These are phyloP conservation scores for Sepioteuthis lessoniana DNA, from an alignment of 2,888 invertebrate genomes.

Conservation along the genomic window DNA sequence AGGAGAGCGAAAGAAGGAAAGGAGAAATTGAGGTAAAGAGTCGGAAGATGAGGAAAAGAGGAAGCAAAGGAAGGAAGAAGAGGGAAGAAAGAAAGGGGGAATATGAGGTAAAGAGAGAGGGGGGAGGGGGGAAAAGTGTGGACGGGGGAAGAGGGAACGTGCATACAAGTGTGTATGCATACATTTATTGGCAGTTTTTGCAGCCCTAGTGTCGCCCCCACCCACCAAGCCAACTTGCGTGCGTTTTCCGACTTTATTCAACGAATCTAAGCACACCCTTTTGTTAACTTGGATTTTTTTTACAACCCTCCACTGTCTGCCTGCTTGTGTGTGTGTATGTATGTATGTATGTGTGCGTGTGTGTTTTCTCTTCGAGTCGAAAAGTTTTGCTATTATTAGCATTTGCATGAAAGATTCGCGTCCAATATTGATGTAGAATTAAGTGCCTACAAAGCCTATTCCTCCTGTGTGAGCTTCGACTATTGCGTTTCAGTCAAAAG, in stretches of 20 bases:
- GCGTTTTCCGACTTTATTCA: not conserved
- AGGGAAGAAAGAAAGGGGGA: no score
- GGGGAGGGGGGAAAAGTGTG: no score
- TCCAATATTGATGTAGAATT: not conserved
- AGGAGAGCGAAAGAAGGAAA: no score
- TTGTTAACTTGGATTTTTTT: not conserved
- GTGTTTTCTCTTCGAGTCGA: not conserved
- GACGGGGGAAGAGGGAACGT: no score
- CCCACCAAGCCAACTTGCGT: not conserved
- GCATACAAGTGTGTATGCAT: no score
- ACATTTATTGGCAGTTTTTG: slow-evolving; percentile 4
- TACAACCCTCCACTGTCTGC: not conserved
- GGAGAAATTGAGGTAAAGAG: no score
- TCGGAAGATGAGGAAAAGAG: no score
- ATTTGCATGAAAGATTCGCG: not conserved
- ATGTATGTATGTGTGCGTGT: no score
- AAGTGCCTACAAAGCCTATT: not conserved
- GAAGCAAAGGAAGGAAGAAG: no score
- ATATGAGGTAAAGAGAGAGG: no score
- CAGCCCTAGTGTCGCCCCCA: not conserved
- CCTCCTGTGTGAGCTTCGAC: not conserved
- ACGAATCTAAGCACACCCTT: not conserved
- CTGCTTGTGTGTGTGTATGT: not conserved
- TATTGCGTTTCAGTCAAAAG: no score
- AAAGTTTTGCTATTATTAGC: not conserved